phyloP scores from a whole-genome alignment of 2,797 vertebrate genomes.

The Malacoraja senta region DNA sequence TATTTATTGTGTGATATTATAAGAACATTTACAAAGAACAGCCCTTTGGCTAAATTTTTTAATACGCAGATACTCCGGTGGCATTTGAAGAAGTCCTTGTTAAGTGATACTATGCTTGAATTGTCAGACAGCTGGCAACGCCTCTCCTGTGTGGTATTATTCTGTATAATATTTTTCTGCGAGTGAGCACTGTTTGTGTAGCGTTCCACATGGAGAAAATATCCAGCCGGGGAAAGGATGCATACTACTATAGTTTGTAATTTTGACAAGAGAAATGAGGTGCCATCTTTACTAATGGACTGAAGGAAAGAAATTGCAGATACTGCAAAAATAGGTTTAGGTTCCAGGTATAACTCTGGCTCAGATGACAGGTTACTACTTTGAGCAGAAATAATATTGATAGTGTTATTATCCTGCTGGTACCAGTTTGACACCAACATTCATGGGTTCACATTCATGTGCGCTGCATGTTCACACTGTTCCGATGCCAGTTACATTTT shows the following conservation, averaged over 20 bases:
- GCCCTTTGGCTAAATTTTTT: background rate
- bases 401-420: background rate
- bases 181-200: constrained; percentile 1
- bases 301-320: background rate
- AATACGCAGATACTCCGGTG: background rate
- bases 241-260: background rate
- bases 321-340: background rate
- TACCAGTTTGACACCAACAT: background rate
- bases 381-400: constrained; percentile 1
- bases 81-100: background rate
- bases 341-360: background rate
- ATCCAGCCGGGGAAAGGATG: background rate
- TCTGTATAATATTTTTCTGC: background rate
- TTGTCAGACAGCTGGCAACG: background rate
- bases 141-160: background rate
- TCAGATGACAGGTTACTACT: background rate
- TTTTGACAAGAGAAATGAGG: background rate
- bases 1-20: background rate
- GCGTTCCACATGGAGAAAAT: background rate
- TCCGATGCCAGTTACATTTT: background rate
- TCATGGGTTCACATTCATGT: background rate
- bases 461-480: background rate
- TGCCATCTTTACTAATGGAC: background rate
- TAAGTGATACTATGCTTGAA: background rate
- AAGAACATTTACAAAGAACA: background rate